Evolutionary conservation across 1,140 invertebrate species (phyloP).

Genomic region (Asbolus verrucosus): DNA sequence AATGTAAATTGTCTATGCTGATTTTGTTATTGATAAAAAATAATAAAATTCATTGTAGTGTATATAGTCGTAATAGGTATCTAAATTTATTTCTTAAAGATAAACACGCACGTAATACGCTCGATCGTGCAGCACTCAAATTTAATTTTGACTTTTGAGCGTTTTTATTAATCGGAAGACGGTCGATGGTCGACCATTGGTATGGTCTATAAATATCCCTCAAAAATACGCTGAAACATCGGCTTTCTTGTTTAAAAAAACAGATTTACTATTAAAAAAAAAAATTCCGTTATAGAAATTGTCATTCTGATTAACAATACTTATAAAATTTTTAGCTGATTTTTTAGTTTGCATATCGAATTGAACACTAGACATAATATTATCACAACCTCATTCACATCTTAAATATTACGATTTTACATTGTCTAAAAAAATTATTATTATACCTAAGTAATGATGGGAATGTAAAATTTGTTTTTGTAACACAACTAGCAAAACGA

Average conservation of each 20-base stretch:
- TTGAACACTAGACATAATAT: no score
- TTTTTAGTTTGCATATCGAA: no score
- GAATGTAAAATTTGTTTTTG: no score
- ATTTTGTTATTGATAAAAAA: constrained; percentile 9
- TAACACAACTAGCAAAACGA: no score
- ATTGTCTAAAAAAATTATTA: no score
- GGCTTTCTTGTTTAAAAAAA: constrained; percentile 2
- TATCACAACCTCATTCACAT: no score
- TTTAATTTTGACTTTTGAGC: constrained; percentile 40
- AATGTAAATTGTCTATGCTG: constrained; percentile 2
- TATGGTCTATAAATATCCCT: constrained; percentile 21
- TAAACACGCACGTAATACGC: constrained; percentile 24
- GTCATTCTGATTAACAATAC: constrained; percentile 12
- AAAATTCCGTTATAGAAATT: constrained; percentile 14
- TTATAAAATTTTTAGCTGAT: no score
- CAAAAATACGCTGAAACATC: constrained; percentile 35
- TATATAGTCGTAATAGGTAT: no score
- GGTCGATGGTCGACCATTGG: constrained; percentile 42
- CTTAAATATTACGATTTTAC: no score
- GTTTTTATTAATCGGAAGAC: constrained; percentile 43
- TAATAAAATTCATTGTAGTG: background rate
- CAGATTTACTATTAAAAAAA: constrained; percentile 3
- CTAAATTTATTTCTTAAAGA: constrained; percentile 16
- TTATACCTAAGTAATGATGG: no score
- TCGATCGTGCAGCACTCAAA: constrained; percentile 11